Percentiles rank a stretch among this genome's conserved stretches.
Evolutionary conservation across 2,113 vertebrate genomes (phyloP).

Genomic region (Chrysochloris asiatica): DNA sequence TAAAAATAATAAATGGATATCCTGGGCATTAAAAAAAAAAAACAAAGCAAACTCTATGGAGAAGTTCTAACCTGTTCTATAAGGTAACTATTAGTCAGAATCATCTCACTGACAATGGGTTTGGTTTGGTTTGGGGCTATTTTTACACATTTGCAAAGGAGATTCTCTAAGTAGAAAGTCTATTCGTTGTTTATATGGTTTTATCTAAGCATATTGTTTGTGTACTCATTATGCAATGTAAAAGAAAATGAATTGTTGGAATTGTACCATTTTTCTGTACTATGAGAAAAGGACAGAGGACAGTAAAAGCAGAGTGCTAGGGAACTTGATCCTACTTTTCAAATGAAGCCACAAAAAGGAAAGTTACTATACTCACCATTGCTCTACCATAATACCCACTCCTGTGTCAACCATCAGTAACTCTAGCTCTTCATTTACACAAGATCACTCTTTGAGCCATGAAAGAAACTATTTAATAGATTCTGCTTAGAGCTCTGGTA

Average conservation of each 20-base stretch:
- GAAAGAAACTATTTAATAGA: background rate
- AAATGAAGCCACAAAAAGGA: background rate
- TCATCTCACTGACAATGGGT: background rate
- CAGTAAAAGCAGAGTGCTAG: background rate
- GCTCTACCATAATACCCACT: background rate
- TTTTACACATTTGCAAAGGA: background rate
- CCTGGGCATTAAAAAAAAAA: too few relatives aligned
- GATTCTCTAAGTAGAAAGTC: background rate
- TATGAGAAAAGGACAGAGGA: background rate
- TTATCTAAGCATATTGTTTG: background rate
- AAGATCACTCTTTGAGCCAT: background rate
- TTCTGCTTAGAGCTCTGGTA: background rate
- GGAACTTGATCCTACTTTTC: background rate
- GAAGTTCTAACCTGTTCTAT: background rate
- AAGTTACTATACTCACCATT: background rate
- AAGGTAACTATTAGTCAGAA: background rate
- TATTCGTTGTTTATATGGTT: background rate
- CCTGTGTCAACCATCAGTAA: background rate
- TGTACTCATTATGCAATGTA: background rate
- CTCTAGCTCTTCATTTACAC: background rate
- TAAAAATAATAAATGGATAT: too few relatives aligned
- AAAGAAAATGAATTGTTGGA: background rate
- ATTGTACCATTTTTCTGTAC: background rate
- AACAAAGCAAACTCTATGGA: too few relatives aligned
- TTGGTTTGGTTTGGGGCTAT: background rate